phyloP scores from a whole-genome alignment of 2,113 vertebrate species.

The Psammodynastes pulverulentus region DNA sequence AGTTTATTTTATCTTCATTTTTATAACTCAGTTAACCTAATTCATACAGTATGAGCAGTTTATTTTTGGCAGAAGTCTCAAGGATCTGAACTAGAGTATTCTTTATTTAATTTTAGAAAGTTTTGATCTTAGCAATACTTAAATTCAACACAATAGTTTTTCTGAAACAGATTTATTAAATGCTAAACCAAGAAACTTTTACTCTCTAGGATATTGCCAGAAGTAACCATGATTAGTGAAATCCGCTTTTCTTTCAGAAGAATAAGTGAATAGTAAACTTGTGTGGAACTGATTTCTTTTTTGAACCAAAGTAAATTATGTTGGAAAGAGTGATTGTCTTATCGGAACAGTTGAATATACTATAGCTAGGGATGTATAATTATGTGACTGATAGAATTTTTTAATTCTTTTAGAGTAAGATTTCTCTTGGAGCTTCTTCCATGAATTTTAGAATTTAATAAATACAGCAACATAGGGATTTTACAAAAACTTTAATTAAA shows the following conservation, averaged over 20 bases:
- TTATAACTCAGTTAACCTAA: constrained; percentile 24
- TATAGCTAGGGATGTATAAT: background rate
- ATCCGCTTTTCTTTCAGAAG: background rate
- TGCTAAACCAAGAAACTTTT: background rate
- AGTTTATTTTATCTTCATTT: constrained; percentile 15
- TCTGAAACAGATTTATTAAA: constrained; percentile 2
- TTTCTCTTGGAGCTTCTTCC: background rate
- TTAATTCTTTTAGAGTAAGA: background rate
- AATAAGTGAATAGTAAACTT: background rate
- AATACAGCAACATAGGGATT: background rate
- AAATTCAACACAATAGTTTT: constrained; percentile 12
- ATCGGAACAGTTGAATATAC: background rate
- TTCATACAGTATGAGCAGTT: background rate
- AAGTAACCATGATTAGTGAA: background rate
- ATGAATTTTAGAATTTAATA: background rate
- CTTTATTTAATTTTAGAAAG: constrained; percentile 26
- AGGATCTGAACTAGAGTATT: background rate
- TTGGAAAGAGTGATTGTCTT: background rate
- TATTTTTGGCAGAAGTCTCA: constrained; percentile 5
- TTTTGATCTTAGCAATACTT: background rate
- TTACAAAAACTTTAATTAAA: constrained; percentile 16
- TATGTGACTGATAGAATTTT: background rate
- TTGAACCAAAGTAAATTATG: background rate
- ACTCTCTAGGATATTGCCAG: background rate
- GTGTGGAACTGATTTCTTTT: background rate